Evolutionary conservation across 2,797 vertebrate species (phyloP).

Genomic region (Huso huso): DNA sequence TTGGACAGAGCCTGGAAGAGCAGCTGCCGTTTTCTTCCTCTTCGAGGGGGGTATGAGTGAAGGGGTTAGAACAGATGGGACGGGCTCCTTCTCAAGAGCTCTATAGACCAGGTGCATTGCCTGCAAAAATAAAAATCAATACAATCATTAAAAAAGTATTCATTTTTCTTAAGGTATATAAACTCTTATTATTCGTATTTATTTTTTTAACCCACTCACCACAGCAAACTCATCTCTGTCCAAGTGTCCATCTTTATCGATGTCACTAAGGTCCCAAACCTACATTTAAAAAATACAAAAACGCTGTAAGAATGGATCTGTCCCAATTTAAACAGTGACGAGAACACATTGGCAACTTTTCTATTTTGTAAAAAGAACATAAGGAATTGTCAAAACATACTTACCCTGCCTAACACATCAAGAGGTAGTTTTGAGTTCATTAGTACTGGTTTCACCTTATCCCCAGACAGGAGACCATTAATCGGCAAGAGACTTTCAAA

Average conservation of each 20-base stretch:
- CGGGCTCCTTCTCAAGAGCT: slow-evolving; percentile 92
- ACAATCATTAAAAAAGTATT: too few relatives aligned
- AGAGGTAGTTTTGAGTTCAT: slow-evolving; percentile 97
- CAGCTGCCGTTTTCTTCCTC: slow-evolving; percentile 73
- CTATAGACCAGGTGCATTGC: slow-evolving; percentile 98
- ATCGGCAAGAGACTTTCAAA: slow-evolving; percentile 90
- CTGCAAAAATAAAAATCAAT: slow-evolving; percentile 52
- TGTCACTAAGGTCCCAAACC: slow-evolving; percentile 98
- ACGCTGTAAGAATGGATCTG: background rate
- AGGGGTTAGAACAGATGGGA: slow-evolving; percentile 76
- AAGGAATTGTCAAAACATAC: slow-evolving; percentile 13
- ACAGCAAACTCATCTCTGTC: slow-evolving; percentile 95
- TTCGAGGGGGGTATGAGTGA: slow-evolving; percentile 84
- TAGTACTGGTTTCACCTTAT: slow-evolving; percentile 93
- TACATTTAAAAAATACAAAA: slow-evolving; percentile 31
- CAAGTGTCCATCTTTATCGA: slow-evolving; percentile 94
- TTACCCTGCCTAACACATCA: slow-evolving; percentile 89
- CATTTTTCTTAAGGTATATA: too few relatives aligned
- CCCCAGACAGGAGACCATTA: slow-evolving; percentile 89
- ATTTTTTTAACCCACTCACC: slow-evolving; percentile 52
- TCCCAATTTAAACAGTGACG: too few relatives aligned
- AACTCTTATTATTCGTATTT: too few relatives aligned
- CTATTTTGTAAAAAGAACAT: slow-evolving; percentile 3
- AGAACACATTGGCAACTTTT: too few relatives aligned
- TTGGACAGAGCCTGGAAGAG: slow-evolving; percentile 62